Conservation (phyloP, 2,797 vertebrate genomes). For the Atherinosoma microstoma region DNA sequence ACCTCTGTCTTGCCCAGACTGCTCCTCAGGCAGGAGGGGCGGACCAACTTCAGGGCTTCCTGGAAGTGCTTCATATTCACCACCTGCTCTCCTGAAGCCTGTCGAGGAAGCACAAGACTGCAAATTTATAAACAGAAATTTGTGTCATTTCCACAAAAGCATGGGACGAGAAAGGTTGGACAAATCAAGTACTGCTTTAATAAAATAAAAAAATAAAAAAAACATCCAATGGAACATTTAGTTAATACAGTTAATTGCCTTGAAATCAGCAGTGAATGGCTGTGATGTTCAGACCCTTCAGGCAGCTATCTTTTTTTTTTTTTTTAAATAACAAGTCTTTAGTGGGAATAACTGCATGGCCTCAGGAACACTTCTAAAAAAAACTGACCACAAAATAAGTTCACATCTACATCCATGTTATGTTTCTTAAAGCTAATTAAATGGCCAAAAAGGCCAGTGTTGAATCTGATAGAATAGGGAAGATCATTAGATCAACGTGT, state of each 20-base stretch:
- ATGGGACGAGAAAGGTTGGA: too few relatives aligned
- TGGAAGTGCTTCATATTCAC: constrained; percentile 86
- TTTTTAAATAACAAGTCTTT: too few relatives aligned
- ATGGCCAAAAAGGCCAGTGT: too few relatives aligned
- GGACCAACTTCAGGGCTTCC: constrained; percentile 88
- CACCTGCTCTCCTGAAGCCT: constrained; percentile 75
- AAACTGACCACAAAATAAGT: too few relatives aligned
- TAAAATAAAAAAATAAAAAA: not conserved
- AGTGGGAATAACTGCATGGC: not conserved
- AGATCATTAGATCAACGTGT: too few relatives aligned
- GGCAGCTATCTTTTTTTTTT: too few relatives aligned
- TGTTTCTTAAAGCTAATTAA: too few relatives aligned
- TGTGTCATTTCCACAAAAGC: not conserved
- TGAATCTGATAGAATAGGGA: too few relatives aligned
- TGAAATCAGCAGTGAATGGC: not conserved
- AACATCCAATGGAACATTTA: not conserved
- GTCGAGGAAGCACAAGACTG: not conserved
- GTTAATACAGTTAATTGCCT: not conserved
- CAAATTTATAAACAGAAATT: not conserved
- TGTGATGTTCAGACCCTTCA: not conserved
- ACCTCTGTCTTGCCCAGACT: constrained; percentile 88
- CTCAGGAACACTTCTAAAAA: not conserved
- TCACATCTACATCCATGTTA: too few relatives aligned
- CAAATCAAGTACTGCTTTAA: too few relatives aligned
- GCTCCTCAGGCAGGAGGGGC: constrained; percentile 89